phyloP scores from a whole-genome alignment of 2,888 invertebrate genomes.

The Tillus elongatus region DNA sequence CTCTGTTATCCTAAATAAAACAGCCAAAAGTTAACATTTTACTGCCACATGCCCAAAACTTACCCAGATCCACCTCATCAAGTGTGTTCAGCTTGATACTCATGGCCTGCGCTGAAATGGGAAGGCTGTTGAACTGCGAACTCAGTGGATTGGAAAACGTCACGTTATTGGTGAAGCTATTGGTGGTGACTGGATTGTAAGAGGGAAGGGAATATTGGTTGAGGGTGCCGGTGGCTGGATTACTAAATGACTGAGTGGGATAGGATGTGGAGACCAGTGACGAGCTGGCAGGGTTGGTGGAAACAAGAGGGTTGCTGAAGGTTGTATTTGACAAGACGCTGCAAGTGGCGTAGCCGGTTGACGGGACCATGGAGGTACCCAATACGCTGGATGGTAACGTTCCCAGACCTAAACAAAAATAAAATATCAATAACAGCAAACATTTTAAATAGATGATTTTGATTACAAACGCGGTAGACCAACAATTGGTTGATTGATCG shows the following conservation, averaged over 20 bases:
- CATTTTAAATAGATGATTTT: too few species aligned
- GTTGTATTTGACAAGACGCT: slow-evolving; percentile 47
- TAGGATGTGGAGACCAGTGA: slow-evolving; percentile 39
- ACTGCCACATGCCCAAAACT: too few species aligned
- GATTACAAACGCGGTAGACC: too few species aligned
- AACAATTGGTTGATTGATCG: too few species aligned
- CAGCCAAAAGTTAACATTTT: too few species aligned
- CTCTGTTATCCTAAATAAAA: too few species aligned
- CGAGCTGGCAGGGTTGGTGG: slow-evolving; percentile 28
- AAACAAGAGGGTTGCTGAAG: slow-evolving; percentile 44
- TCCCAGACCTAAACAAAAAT: too few species aligned
- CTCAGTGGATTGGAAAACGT: slow-evolving; percentile 59
- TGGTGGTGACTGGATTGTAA: slow-evolving; percentile 36
- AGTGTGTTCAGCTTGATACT: slow-evolving; percentile 59
- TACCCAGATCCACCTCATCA: slow-evolving; percentile 62
- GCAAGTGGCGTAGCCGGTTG: slow-evolving; percentile 45
- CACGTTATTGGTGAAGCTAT: slow-evolving; percentile 39
- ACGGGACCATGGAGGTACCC: too few species aligned
- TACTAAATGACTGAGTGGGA: slow-evolving; percentile 46
- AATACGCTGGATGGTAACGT: too few species aligned
- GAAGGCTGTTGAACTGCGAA: slow-evolving; percentile 49
- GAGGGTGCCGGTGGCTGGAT: slow-evolving; percentile 41
- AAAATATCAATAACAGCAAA: too few species aligned
- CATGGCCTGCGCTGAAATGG: slow-evolving; percentile 28
- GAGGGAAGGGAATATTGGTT: slow-evolving; percentile 43